Base-by-base conservation (phyloP, 2,113 vertebrate genomes). In the Microtus oregoni region DNA sequence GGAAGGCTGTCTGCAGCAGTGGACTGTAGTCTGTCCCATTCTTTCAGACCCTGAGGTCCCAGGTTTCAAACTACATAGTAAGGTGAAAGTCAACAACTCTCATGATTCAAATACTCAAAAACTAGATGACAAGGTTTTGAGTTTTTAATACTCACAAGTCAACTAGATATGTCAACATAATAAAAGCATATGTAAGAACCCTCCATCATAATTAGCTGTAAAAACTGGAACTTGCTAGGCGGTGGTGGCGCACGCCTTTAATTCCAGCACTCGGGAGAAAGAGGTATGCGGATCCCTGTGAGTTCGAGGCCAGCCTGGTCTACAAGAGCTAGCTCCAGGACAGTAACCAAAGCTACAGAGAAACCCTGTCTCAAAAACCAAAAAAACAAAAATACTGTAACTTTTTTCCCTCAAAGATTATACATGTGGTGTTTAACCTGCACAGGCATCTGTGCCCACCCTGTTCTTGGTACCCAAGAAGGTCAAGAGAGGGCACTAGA, bases 401-500 rank as follows among this genome's bases (percentile, higher is more conserved):
- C 14, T 41, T 65, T 38, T 41, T 44, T 32, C 10, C 14, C 77
- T 91, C 47, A 58, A 58, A 82, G 13, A 68, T 41, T 41, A 38
- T 38, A 22, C 22, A 8, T 73, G 11, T 38, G n/a, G 70, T 22
- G 38, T 72, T 73, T 7, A 9, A 47, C 35, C 35, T 72, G 13
- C 47, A 38, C 7, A 13, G 2, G 2, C 17, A 0, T 15, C 55
- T 63, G 10, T 58, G 22, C 13, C 7, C 52, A 26, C 35, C 6
- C 9, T 30, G 58, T 44, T 9, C 26, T 44, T 41, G 14, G 15
- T 65, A 38, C 24, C 58, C 24, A 83, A 63, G 14, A 61, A 41
- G 81, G 78, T 41, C 55, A 28, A 63, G 12, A 41, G n/a, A 44
- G 38, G n/a, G 26, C n/a, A 41, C 50, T 30, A 38, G 4, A 8